Percentiles rank a stretch among this genome's conserved stretches.
These are phyloP conservation scores for Polymixis lichenea DNA, from an alignment of 2,888 invertebrate species.

Conservation along the genomic window DNA sequence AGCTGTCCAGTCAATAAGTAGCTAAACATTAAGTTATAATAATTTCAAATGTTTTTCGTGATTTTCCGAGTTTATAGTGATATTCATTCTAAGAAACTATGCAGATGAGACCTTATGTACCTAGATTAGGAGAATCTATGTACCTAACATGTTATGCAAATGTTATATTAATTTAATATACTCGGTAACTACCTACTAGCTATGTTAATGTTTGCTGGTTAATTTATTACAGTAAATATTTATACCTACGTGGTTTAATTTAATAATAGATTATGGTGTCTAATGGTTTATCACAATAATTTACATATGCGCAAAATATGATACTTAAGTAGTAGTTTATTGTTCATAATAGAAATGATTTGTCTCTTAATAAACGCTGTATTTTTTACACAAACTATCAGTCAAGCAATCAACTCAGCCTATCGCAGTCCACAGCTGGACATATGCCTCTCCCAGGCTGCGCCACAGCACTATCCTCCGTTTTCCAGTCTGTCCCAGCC, in stretches of 20 bases:
- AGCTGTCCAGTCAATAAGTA: too few relatives aligned
- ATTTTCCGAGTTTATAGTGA: not conserved
- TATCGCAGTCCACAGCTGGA: too few relatives aligned
- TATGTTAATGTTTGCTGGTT: conserved; percentile 4
- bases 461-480: too few relatives aligned
- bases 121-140: not conserved
- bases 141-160: conserved; percentile 51
- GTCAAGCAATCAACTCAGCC: too few relatives aligned
- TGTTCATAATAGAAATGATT: not conserved
- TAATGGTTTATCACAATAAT: not conserved
- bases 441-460: too few relatives aligned
- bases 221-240: conserved; percentile 9
- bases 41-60: conserved; percentile 11
- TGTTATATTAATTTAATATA: conserved; percentile 25
- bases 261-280: not conserved
- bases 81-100: conserved; percentile 3
- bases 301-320: not conserved
- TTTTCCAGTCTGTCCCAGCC: too few relatives aligned
- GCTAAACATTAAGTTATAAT: not conserved
- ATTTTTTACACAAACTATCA: too few relatives aligned
- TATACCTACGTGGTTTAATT: not conserved
- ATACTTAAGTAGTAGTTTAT: not conserved
- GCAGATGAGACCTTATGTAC: conserved; percentile 8
- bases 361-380: not conserved
- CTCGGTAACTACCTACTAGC: not conserved